These are phyloP conservation scores for Darevskia nairensis DNA, from an alignment of 2,797 vertebrate genomes.

Conservation along the genomic window DNA sequence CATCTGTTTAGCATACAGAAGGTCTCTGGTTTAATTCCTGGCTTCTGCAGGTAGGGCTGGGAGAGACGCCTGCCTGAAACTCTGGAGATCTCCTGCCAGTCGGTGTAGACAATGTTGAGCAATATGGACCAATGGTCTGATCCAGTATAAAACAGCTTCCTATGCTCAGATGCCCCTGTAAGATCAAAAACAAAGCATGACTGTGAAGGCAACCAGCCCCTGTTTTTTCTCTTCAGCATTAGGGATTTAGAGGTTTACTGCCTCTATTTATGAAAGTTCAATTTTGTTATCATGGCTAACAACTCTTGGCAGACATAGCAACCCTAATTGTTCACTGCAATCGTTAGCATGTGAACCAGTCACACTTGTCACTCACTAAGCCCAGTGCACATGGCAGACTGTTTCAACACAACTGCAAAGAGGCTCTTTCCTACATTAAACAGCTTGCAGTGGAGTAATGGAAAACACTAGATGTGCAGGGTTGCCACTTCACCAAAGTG, in stretches of 20 bases:
- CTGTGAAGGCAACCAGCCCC: not conserved
- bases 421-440: not conserved
- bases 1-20: too few relatives aligned
- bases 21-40: too few relatives aligned
- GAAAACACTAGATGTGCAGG: not conserved
- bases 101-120: too few relatives aligned
- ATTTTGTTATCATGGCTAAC: not conserved
- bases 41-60: too few relatives aligned
- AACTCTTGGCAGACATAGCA: not conserved
- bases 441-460: not conserved
- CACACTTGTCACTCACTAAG: not conserved
- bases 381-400: not conserved
- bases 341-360: not conserved
- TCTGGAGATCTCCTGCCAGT: too few relatives aligned
- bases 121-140: too few relatives aligned
- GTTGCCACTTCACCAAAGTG: not conserved
- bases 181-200: not conserved
- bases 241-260: not conserved
- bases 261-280: not conserved
- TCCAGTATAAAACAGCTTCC: too few relatives aligned
- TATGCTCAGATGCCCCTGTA: not conserved
- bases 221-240: not conserved
- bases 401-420: not conserved
- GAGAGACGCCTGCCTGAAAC: too few relatives aligned
- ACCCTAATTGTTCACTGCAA: not conserved